Evolutionary conservation across 2,797 vertebrate genomes (phyloP).

Genomic region (Chelidonichthys spinosus): DNA sequence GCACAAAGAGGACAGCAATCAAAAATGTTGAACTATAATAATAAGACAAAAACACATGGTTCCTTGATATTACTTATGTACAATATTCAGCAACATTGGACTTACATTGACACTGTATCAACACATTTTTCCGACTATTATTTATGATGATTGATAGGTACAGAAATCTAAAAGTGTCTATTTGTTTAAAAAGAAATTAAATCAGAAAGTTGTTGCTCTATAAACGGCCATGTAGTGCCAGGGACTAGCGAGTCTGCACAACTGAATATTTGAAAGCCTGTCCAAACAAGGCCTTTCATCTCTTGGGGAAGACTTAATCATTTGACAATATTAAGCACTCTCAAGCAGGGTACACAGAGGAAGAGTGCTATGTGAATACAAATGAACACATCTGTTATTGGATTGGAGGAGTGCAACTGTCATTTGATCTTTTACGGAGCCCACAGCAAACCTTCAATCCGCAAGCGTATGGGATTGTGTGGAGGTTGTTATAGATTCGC

Average conservation of each 20-base stretch:
- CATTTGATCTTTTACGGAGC: slow-evolving; percentile 48
- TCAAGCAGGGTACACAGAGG: slow-evolving; percentile 57
- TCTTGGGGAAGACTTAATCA: slow-evolving; percentile 69
- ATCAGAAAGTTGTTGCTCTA: slow-evolving; percentile 38
- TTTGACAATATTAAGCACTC: slow-evolving; percentile 74
- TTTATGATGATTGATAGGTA: slow-evolving; percentile 11
- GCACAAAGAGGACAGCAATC: slow-evolving; percentile 46
- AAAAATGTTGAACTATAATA: slow-evolving; percentile 9
- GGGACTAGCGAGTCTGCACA: slow-evolving; percentile 49
- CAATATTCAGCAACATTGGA: slow-evolving; percentile 7
- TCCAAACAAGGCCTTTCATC: slow-evolving; percentile 72
- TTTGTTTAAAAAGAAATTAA: slow-evolving; percentile 16
- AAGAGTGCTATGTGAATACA: slow-evolving; percentile 66
- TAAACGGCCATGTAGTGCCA: slow-evolving; percentile 34
- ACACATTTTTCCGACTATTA: slow-evolving; percentile 14
- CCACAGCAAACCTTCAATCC: slow-evolving; percentile 28
- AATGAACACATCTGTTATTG: slow-evolving; percentile 64
- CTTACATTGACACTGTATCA: slow-evolving; percentile 4
- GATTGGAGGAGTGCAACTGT: slow-evolving; percentile 42
- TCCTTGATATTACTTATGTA: neutral
- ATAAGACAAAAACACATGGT: neutral
- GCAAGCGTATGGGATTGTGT: slow-evolving; percentile 23
- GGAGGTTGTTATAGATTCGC: slow-evolving; percentile 37
- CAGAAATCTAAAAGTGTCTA: slow-evolving; percentile 21
- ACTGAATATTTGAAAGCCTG: slow-evolving; percentile 64